Percentiles rank a stretch among this genome's conserved stretches.
These are phyloP conservation scores for Rhynchopsitta pachyrhyncha DNA, from an alignment of 2,113 vertebrate species.

Conservation along the genomic window DNA sequence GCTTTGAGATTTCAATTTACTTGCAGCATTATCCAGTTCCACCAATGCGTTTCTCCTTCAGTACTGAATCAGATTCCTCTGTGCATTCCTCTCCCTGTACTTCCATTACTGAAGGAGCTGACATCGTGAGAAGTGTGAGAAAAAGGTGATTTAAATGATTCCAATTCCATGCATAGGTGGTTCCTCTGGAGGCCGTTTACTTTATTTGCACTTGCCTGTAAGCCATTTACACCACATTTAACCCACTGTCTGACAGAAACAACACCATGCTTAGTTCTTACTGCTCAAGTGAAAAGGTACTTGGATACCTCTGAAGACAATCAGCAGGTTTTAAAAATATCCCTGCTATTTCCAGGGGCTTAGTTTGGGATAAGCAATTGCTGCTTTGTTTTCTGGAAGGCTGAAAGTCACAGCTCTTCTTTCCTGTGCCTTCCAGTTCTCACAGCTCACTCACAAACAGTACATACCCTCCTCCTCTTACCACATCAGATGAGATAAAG, in stretches of 20 bases:
- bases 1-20: constrained; percentile 11
- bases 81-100: background rate
- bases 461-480: background rate
- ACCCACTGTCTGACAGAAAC: background rate
- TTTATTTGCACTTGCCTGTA: background rate
- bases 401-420: background rate
- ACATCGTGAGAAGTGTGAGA: background rate
- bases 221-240: background rate
- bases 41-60: background rate
- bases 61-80: background rate
- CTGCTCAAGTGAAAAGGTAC: background rate
- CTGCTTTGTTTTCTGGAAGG: background rate
- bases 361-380: background rate
- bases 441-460: background rate
- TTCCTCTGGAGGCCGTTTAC: background rate
- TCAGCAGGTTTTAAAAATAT: background rate
- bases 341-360: background rate
- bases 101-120: background rate
- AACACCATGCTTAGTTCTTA: background rate
- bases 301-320: background rate
- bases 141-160: background rate
- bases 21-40: background rate
- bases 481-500: background rate
- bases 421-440: background rate
- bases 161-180: background rate